Evolutionary conservation across 2,113 vertebrate genomes (phyloP), one percentile per base, ranked within the genome.

Genomic region (Atherinomorus stipes): DNA sequence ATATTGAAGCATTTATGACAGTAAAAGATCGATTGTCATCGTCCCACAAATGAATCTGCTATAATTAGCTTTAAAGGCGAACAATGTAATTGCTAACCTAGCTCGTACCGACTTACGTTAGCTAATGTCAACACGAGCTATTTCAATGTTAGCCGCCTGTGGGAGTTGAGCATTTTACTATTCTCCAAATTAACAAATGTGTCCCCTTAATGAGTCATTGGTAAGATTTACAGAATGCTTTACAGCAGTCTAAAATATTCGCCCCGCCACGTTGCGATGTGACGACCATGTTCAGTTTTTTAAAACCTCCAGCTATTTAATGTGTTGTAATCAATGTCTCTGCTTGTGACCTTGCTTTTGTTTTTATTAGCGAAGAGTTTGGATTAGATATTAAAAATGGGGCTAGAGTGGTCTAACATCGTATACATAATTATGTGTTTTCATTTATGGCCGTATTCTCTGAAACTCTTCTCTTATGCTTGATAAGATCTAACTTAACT

Each of bases 191-290:
- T 68, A 38, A 4, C 0, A 11, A 4, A 3, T 22, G 4, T 45
- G 0, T 16, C 3, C 4, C 10, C 3, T 26, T 4, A 31, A 11
- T 21, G 3, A 37, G 11, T 12, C 19, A 21, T n/a, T 26, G 1
- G 37, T 2, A 21, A 19, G 31, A 23, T 59, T 59, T 28, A 13
- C 16, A 5, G 0, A 19, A 11, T 4, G 4, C 16, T 1, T 63
- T 19, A 2, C 2, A 11, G 10, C 42, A 10, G 31, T 16, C 54
- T 51, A n/a, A 19, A 50, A 18, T 50, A 11, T 11, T 26, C 25
- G 28, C 71, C 78, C 74, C 85, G 85, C 82, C 85, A 86, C 71
- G 80, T 73, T 75, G 69, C 53, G 18, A 47, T 31, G 7, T 22
- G 19, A 59, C n/a, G 0, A 34, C 53, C 50, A 34, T 22, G 37